Base-by-base conservation (phyloP, 1,140 invertebrate species). In the Ceratina australensis region DNA sequence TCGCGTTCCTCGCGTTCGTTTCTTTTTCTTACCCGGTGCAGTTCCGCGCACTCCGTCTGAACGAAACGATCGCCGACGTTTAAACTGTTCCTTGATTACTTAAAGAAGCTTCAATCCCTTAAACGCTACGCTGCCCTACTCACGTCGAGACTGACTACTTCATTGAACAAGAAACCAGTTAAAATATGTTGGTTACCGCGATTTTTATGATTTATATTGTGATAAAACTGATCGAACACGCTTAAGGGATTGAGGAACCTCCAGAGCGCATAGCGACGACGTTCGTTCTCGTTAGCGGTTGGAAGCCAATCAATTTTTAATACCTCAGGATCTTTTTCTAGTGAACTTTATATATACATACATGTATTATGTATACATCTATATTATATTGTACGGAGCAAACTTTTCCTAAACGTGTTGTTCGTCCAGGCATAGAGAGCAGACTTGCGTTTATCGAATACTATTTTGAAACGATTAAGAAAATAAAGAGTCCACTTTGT, bases 311-410 rank as follows among this genome's bases (percentile, higher is more conserved):
- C 49, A 57, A 69, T 76, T 76, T 76, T 76, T 76, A 75, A 67
- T 75, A 76, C 57, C 74, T 76, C 74, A 76, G 65, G 56, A 76
- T 61, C 65, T 76, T 76, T 76, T 76, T 42, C 52, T 76, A 76
- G 66, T 26, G 66, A 76, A 69, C 73, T 76, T 76, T 76, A 69
- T 76, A 75, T 28, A 54, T 56, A 56, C 18, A 28, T 18, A 28
- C 33, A 63, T 63, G n/a, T 65, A 63, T 26, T 67, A 67, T 49
- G 22, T 67, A 50, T 26, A 50, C 24, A 47, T 67, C 16, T 67
- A 52, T 52, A 47, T 68, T 50, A 22, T 26, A 28, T n/a, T 42
- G 26, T 52, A 60, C 60, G 52, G 54, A 76, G 66, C 47, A 54
- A 78, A 74, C 12, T 4, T 60, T 24, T 64, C 49, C 50, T 82